phyloP scores from a whole-genome alignment of 2,113 vertebrate species.

The Leiothrix lutea region DNA sequence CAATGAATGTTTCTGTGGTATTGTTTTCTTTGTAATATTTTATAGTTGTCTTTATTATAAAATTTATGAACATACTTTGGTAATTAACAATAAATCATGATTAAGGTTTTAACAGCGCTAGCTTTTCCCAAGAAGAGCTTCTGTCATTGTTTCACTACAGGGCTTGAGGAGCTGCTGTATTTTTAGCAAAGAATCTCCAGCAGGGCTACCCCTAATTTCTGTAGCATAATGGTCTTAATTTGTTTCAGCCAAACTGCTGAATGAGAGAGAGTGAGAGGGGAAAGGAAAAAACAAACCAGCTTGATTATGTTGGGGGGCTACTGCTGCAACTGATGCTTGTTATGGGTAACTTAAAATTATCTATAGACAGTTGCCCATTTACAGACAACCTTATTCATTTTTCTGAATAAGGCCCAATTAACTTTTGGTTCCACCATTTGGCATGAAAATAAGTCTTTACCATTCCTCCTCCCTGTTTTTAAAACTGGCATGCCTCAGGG shows the following conservation, averaged over 20 bases:
- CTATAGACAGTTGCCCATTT: not conserved
- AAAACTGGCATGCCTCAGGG: not conserved
- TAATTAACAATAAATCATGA: constrained; percentile 30
- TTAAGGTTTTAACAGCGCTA: constrained; percentile 68
- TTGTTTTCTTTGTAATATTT: constrained; percentile 58
- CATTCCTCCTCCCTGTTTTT: constrained; percentile 35
- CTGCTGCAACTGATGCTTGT: not conserved
- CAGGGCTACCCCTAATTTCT: constrained; percentile 20
- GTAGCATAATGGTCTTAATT: not conserved
- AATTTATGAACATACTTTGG: not conserved
- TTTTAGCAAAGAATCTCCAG: constrained; percentile 22
- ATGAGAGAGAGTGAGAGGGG: not conserved
- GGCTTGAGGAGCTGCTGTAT: constrained; percentile 71
- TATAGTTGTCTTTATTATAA: constrained; percentile 32
- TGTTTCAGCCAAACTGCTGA: not conserved
- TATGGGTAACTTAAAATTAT: not conserved
- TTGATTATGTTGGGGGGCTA: not conserved
- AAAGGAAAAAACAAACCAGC: not conserved
- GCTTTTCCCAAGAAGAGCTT: constrained; percentile 88
- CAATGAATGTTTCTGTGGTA: constrained; percentile 53
- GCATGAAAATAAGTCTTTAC: constrained; percentile 2
- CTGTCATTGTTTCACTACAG: constrained; percentile 90
- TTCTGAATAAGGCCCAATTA: not conserved
- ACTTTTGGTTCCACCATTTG: not conserved
- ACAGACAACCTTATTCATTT: constrained; percentile 5